Base-by-base conservation (phyloP, 35 echinoderm and acorn worm genomes). In the Amphiura filiformis region DNA sequence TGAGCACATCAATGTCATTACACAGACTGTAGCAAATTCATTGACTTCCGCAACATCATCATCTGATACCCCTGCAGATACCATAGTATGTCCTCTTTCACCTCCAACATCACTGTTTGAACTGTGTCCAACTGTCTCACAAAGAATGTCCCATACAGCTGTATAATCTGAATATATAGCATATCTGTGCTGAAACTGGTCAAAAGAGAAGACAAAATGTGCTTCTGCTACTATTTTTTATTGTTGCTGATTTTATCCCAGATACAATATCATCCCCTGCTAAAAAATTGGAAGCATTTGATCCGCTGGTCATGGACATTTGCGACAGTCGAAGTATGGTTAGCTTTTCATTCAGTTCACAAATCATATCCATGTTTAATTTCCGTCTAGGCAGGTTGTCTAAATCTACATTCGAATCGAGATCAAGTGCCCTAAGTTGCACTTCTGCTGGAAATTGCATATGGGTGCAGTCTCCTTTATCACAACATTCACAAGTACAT, bases 321-420 rank as follows among this genome's bases (percentile, higher is more conserved):
- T 83, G 41, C 11, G 44, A 52, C 44, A 52, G 7, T 52, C 44
- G 7, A 7, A 52, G 44, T 52, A 52, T 36, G 52, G 34, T 44
- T 65, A 13, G 75, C n/a, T 37, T 64, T 23, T 76, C 56, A 31
- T 47, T 75, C 35, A 38, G 56, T 52, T 52, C 44, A 52, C 20
- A 52, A 52, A 11, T 52, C n/a, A 11, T 7, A 20, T 84, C 18
- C 26, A 36, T 40, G 39, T 13, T 47, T 85, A 81, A 39, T 38
- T 75, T 86, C 32, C 82, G 76, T 39, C 7, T 33, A 17, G 22
- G 33, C 1, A 76, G 36, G 79, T 77, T 80, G 13, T 77, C 57
- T 34, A 78, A 26, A 80, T 86, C 84, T 35, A 37, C 2, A 37
- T 91, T 31, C 82, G 84, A 86, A 33, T 75, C 18, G 23, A 78